phyloP scores from a whole-genome alignment of 2,888 invertebrate genomes.

The Falcaria lacertinaria region DNA sequence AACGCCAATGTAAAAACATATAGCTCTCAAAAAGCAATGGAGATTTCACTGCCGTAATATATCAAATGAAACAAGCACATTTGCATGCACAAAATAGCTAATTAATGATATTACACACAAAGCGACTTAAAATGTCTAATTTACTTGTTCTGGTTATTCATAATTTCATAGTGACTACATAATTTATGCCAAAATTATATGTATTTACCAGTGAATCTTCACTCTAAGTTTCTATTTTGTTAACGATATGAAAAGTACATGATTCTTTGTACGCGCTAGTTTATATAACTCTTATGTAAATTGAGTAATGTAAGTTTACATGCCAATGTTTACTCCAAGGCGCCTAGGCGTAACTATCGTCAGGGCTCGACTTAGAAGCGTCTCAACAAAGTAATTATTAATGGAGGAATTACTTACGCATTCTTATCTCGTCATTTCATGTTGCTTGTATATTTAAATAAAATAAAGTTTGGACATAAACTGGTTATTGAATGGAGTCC shows the following conservation, averaged over 20 bases:
- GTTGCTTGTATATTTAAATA: slow-evolving; percentile 10
- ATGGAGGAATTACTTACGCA: slow-evolving; percentile 25
- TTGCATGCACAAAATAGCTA: not conserved
- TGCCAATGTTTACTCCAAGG: slow-evolving; percentile 2
- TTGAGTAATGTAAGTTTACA: not conserved
- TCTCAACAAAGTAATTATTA: slow-evolving; percentile 2
- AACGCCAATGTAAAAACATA: too few relatives aligned
- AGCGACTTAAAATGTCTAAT: not conserved
- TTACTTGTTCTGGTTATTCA: not conserved
- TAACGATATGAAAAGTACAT: not conserved
- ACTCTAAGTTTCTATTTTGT: slow-evolving; percentile 1
- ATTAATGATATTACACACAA: not conserved
- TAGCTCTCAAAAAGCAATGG: not conserved
- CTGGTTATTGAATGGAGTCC: slow-evolving; percentile 26
- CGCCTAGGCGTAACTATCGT: not conserved
- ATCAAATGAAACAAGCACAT: not conserved
- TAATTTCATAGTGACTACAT: not conserved
- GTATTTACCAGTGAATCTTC: not conserved
- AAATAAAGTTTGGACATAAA: slow-evolving; percentile 19
- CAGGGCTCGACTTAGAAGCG: not conserved
- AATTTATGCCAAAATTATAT: not conserved
- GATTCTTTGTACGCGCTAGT: not conserved
- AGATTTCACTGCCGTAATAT: not conserved
- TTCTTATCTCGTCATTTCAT: slow-evolving; percentile 17
- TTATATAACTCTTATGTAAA: slow-evolving; percentile 2